Conservation (phyloP, 2,797 vertebrate species). For the Gambusia yucatana region DNA sequence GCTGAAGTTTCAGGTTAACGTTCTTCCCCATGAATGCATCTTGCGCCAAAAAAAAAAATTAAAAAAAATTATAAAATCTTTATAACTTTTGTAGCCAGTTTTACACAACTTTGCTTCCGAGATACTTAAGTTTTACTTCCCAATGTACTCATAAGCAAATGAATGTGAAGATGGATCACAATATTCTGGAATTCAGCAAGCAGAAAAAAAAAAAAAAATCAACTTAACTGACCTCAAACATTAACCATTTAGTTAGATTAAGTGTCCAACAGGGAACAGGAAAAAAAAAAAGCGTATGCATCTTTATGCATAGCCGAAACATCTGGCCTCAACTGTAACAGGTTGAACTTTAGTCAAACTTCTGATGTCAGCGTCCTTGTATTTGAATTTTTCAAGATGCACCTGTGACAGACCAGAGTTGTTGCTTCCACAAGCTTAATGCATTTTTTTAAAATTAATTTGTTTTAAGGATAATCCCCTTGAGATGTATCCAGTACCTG, state of each 20-base stretch:
- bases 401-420: conserved; percentile 29
- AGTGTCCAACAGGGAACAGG: neutral
- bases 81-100: neutral
- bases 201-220: neutral
- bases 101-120: neutral
- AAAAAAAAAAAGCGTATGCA: neutral
- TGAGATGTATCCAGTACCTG: conserved; percentile 3
- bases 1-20: neutral
- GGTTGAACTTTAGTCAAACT: neutral
- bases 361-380: neutral
- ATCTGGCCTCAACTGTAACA: neutral
- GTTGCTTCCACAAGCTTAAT: conserved; percentile 32
- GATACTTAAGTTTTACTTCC: neutral
- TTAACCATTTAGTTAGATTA: neutral
- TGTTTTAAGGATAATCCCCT: too few relatives aligned
- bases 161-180: neutral
- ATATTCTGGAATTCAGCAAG: neutral
- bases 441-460: neutral
- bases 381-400: neutral
- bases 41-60: neutral
- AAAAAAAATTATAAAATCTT: too few relatives aligned
- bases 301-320: neutral
- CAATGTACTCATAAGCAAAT: neutral
- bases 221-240: neutral
- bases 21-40: neutral